Percentiles rank a stretch among this genome's conserved stretches.
Evolutionary conservation across 2,888 invertebrate species (phyloP).

Genomic region (Melieria picta): DNA sequence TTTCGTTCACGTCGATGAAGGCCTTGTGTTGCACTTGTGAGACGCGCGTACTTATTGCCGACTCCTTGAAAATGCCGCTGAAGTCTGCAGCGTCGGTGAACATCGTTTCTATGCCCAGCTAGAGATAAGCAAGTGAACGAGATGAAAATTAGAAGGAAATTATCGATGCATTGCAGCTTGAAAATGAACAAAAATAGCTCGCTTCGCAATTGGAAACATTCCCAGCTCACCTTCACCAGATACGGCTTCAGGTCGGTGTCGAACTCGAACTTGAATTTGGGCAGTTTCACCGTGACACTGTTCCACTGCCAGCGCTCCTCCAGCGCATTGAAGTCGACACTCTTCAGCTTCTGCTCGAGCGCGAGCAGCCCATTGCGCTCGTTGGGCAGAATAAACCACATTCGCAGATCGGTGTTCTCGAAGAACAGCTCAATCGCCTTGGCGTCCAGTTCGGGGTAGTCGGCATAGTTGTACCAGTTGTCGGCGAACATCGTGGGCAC

Average conservation of each 20-base stretch:
- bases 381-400: slow-evolving; percentile 82
- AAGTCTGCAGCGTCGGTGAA: slow-evolving; percentile 74
- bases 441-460: slow-evolving; percentile 68
- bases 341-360: slow-evolving; percentile 73
- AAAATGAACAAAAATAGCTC: no score
- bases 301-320: slow-evolving; percentile 67
- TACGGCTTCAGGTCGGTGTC: slow-evolving; percentile 72
- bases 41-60: slow-evolving; percentile 69
- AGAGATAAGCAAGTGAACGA: slow-evolving; percentile 40
- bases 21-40: slow-evolving; percentile 85
- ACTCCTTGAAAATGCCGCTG: slow-evolving; percentile 71
- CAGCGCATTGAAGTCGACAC: slow-evolving; percentile 70
- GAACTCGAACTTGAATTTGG: slow-evolving; percentile 86
- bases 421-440: slow-evolving; percentile 80
- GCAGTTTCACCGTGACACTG: slow-evolving; percentile 73
- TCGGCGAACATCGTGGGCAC: slow-evolving; percentile 79
- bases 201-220: background rate
- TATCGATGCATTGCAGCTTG: no score
- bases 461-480: slow-evolving; percentile 68
- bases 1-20: slow-evolving; percentile 87
- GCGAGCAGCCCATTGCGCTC: slow-evolving; percentile 73
- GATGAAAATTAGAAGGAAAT: no score
- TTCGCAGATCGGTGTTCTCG: slow-evolving; percentile 74
- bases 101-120: slow-evolving; percentile 78
- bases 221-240: slow-evolving; percentile 71